Evolutionary conservation across 1,140 invertebrate species (phyloP).

Genomic region (Oryzaephilus surinamensis): DNA sequence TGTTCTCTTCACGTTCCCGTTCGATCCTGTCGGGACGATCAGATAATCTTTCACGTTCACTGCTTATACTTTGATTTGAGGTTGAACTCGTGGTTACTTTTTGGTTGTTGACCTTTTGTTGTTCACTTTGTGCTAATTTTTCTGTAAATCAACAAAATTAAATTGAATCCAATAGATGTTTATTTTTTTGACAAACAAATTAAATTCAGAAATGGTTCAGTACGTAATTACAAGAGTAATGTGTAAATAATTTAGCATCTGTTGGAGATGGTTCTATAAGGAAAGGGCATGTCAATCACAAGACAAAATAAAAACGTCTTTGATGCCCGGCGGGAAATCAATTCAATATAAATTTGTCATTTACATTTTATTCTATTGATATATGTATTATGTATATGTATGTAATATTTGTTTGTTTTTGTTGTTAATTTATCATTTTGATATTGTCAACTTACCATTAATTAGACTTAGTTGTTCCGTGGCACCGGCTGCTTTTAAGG

Average conservation of each 20-base stretch:
- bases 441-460: slow-evolving; percentile 50
- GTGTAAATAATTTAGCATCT: no score
- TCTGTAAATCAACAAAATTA: slow-evolving; percentile 20
- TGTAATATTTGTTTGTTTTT: neutral
- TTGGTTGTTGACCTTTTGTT: slow-evolving; percentile 17
- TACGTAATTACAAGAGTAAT: no score
- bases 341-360: no score
- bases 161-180: neutral
- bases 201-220: no score
- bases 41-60: slow-evolving; percentile 12
- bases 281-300: no score
- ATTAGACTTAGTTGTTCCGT: slow-evolving; percentile 67
- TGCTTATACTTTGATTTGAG: slow-evolving; percentile 5
- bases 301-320: no score
- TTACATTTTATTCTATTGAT: no score
- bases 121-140: slow-evolving; percentile 25
- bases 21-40: slow-evolving; percentile 24
- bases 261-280: no score
- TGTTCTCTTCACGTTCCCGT: slow-evolving; percentile 23
- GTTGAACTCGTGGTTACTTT: slow-evolving; percentile 10
- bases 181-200: neutral
- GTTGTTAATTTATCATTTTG: neutral
- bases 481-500: slow-evolving; percentile 64
- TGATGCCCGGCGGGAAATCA: no score
- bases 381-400: no score